phyloP scores from a whole-genome alignment of 2,113 vertebrate genomes.

The Toxostoma redivivum region DNA sequence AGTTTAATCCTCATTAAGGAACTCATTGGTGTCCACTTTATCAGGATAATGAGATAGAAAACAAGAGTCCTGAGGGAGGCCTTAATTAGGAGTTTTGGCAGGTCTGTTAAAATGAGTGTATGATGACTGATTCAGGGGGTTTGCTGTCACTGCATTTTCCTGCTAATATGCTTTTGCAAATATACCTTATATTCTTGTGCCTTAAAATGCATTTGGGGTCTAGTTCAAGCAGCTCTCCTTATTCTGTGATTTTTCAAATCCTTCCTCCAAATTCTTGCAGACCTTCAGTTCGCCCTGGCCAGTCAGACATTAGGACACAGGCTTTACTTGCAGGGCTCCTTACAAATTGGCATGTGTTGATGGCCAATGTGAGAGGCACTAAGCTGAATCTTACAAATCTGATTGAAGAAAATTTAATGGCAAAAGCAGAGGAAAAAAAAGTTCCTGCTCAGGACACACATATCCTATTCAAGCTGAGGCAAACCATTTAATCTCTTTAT shows the following conservation, averaged over 20 bases:
- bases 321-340: not conserved
- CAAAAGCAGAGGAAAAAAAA: not conserved
- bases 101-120: constrained; percentile 9
- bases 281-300: not conserved
- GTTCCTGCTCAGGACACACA: not conserved
- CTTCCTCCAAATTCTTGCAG: not conserved
- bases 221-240: not conserved
- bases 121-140: not conserved
- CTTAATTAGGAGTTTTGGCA: constrained; percentile 50
- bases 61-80: constrained; percentile 27
- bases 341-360: not conserved
- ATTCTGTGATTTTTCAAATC: not conserved
- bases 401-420: not conserved
- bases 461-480: not conserved
- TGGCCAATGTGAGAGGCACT: not conserved
- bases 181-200: not conserved
- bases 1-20: constrained; percentile 61
- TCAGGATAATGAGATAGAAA: constrained; percentile 60
- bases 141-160: not conserved
- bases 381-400: not conserved
- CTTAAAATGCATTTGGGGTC: not conserved
- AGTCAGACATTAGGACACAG: not conserved
- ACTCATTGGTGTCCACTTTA: constrained; percentile 58
- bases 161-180: not conserved
- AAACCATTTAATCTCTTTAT: not conserved